phyloP scores from a whole-genome alignment of 2,113 vertebrate genomes.

The Ophiodon elongatus region DNA sequence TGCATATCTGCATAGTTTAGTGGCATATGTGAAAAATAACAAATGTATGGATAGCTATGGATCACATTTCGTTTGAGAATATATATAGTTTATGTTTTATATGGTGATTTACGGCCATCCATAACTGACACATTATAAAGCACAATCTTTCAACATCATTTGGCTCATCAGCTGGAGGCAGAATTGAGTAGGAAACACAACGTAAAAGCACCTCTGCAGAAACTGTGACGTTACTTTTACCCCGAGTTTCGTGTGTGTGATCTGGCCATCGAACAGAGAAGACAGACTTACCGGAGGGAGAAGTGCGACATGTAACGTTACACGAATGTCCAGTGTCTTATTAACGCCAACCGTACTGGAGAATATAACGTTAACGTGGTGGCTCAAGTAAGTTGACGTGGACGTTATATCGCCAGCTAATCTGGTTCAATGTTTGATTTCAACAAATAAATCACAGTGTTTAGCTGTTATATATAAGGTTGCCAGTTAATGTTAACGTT shows the following conservation, averaged over 20 bases:
- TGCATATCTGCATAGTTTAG: background rate
- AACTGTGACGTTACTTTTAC: background rate
- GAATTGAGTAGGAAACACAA: background rate
- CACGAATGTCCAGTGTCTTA: background rate
- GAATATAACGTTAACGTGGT: background rate
- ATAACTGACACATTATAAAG: too few relatives aligned
- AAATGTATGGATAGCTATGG: background rate
- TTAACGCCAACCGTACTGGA: background rate
- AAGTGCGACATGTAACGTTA: background rate
- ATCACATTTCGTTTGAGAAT: background rate
- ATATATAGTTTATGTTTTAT: background rate
- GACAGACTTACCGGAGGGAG: background rate
- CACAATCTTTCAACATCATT: too few relatives aligned
- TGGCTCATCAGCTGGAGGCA: background rate
- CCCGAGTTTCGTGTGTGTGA: background rate
- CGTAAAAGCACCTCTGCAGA: background rate
- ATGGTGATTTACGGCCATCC: too few relatives aligned
- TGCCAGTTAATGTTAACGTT: conserved; percentile 25
- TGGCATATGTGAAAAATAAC: background rate
- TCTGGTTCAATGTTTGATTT: background rate
- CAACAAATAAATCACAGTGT: background rate
- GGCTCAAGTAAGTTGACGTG: background rate
- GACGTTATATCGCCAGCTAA: background rate
- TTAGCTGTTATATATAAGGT: background rate
- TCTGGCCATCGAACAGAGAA: background rate